Evolutionary conservation across 2,888 invertebrate genomes (phyloP).

Genomic region (Malthinus seriepunctatus): DNA sequence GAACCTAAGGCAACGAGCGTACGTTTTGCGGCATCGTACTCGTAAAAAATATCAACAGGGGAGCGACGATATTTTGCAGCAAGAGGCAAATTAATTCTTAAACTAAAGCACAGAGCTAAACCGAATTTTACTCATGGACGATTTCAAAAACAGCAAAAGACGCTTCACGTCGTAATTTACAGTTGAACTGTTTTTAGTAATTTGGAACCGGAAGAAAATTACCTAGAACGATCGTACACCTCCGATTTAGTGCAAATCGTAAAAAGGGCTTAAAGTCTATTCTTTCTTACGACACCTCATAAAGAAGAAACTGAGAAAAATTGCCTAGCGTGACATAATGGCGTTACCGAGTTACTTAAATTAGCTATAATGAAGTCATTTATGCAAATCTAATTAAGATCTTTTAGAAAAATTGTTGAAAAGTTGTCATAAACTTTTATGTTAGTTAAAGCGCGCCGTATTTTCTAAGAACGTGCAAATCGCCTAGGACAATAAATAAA

Average conservation of each 20-base stretch:
- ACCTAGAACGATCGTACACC: conserved; percentile 46
- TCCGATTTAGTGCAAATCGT: conserved; percentile 47
- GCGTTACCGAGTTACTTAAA: conserved; percentile 12
- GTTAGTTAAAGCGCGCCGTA: background rate
- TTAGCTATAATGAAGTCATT: conserved; percentile 20
- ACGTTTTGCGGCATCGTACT: conserved; percentile 26
- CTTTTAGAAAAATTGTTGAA: conserved; percentile 2
- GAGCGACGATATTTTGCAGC: conserved; percentile 36
- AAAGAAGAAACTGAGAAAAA: conserved; percentile 36
- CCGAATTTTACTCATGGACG: conserved; percentile 46
- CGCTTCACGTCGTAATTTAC: conserved; percentile 48
- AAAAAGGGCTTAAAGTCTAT: conserved; percentile 40
- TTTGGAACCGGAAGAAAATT: conserved; percentile 48
- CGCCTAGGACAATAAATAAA: too few relatives aligned
- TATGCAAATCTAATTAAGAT: conserved; percentile 28
- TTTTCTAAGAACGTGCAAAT: background rate
- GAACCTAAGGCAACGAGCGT: conserved; percentile 22
- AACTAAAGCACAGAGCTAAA: conserved; percentile 31
- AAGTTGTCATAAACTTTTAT: conserved; percentile 5
- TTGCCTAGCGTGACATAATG: conserved; percentile 12
- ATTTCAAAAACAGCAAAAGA: conserved; percentile 46
- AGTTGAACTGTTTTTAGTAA: conserved; percentile 50
- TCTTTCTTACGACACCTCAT: conserved; percentile 44
- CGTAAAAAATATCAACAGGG: conserved; percentile 34
- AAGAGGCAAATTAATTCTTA: conserved; percentile 41